These are phyloP conservation scores for Rhipidura dahli DNA, from an alignment of 2,113 vertebrate genomes.

Conservation along the genomic window DNA sequence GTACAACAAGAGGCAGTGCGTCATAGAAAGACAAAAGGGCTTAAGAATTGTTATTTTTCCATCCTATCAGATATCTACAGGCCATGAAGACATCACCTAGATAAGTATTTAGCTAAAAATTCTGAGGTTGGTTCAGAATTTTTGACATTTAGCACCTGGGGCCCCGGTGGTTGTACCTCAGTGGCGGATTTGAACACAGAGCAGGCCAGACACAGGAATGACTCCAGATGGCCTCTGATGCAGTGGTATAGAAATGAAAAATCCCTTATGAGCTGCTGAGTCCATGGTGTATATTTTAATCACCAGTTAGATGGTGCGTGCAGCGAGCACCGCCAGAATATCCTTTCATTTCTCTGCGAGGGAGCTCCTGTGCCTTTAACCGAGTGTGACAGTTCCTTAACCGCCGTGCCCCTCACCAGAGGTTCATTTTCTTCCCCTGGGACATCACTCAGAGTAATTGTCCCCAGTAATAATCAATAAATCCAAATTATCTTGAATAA, in stretches of 20 bases:
- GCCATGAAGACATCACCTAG: not conserved
- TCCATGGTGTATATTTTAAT: not conserved
- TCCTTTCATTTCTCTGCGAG: not conserved
- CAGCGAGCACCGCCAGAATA: not conserved
- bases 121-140: not conserved
- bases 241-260: not conserved
- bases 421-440: constrained; percentile 46
- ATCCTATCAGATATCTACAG: not conserved
- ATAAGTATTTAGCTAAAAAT: not conserved
- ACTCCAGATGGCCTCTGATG: not conserved
- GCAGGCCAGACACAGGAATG: no score
- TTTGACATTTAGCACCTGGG: not conserved
- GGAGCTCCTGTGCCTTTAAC: not conserved
- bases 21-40: not conserved
- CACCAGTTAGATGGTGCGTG: not conserved
- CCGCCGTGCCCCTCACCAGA: not conserved
- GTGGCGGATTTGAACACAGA: not conserved
- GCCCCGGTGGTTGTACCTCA: not conserved
- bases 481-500: constrained; percentile 70
- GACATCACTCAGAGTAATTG: constrained; percentile 54
- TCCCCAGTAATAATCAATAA: constrained; percentile 66
- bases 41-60: not conserved
- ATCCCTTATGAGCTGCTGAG: not conserved
- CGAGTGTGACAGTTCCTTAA: constrained; percentile 1
- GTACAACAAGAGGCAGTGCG: not conserved